Conservation (phyloP, 2,797 vertebrate genomes). For the Melanitta fusca region DNA sequence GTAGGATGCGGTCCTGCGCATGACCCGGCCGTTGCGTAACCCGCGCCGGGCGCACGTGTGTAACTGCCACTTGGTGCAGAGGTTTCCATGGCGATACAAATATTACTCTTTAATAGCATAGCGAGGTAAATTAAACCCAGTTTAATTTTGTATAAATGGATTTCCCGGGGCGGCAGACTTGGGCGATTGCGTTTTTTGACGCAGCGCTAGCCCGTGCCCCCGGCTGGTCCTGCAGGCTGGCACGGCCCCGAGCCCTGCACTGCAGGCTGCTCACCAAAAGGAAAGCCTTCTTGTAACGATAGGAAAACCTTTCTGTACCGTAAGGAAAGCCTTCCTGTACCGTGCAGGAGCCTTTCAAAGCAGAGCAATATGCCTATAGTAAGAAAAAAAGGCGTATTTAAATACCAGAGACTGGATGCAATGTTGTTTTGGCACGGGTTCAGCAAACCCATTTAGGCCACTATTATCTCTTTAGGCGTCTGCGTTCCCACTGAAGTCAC, state of each 20-base stretch:
- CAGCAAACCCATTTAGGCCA: conserved; percentile 61
- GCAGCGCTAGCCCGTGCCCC: background rate
- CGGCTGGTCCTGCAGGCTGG: background rate
- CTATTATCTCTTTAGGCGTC: conserved; percentile 56
- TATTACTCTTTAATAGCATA: conserved; percentile 28
- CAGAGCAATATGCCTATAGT: background rate
- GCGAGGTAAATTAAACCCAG: conserved; percentile 50
- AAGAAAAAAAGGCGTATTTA: background rate
- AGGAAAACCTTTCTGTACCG: too few species aligned
- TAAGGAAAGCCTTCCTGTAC: too few species aligned
- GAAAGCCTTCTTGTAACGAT: background rate
- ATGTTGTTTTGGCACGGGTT: conserved; percentile 44
- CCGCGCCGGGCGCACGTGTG: background rate
- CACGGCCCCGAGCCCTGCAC: background rate
- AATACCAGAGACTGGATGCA: conserved; percentile 34
- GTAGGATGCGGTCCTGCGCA: background rate
- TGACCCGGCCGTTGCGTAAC: conserved; percentile 43
- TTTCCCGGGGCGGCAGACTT: conserved; percentile 10
- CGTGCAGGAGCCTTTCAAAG: background rate
- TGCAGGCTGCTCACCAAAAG: too few species aligned
- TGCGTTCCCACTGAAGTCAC: conserved; percentile 67
- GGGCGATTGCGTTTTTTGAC: background rate
- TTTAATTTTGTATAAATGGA: conserved; percentile 12
- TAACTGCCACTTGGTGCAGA: background rate
- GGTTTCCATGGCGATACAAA: conserved; percentile 61